A percentile compares a stretch with the other conserved stretches of the same genome.
Evolutionary conservation across 2,888 invertebrate species (phyloP).

Genomic region (Osmoderma eremita): DNA sequence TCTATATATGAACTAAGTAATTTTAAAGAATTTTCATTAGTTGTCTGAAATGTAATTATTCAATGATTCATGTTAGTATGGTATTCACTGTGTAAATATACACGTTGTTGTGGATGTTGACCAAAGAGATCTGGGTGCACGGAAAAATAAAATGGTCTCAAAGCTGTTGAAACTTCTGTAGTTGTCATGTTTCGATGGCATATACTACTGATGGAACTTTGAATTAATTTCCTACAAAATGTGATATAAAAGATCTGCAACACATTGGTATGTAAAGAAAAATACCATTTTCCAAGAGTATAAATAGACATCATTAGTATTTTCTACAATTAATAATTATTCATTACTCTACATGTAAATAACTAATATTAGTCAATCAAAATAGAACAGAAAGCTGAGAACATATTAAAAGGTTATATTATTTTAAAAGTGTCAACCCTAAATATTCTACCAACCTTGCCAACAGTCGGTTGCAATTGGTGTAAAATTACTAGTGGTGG

Average conservation of each 20-base stretch:
- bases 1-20: slow-evolving; percentile 87
- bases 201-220: slow-evolving; percentile 10
- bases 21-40: slow-evolving; percentile 91
- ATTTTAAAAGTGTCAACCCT: not conserved
- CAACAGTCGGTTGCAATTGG: too few relatives aligned
- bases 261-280: not conserved
- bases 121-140: slow-evolving; percentile 97
- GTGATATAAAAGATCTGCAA: not conserved
- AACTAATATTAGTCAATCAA: too few relatives aligned
- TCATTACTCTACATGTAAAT: slow-evolving; percentile 5
- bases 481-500: not conserved
- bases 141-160: slow-evolving; percentile 93
- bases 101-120: slow-evolving; percentile 88
- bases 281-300: slow-evolving; percentile 20
- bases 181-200: slow-evolving; percentile 70
- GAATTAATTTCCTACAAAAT: slow-evolving; percentile 24
- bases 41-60: slow-evolving; percentile 69
- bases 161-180: slow-evolving; percentile 87
- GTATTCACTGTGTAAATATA: slow-evolving; percentile 58
- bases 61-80: not conserved
- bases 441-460: too few relatives aligned
- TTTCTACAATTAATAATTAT: not conserved
- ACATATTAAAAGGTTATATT: not conserved
- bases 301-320: slow-evolving; percentile 9
- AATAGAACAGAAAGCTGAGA: too few relatives aligned